Percentiles rank a stretch among this genome's conserved stretches.
phyloP scores from a whole-genome alignment of 2,113 vertebrate species.

The Merops nubicus region DNA sequence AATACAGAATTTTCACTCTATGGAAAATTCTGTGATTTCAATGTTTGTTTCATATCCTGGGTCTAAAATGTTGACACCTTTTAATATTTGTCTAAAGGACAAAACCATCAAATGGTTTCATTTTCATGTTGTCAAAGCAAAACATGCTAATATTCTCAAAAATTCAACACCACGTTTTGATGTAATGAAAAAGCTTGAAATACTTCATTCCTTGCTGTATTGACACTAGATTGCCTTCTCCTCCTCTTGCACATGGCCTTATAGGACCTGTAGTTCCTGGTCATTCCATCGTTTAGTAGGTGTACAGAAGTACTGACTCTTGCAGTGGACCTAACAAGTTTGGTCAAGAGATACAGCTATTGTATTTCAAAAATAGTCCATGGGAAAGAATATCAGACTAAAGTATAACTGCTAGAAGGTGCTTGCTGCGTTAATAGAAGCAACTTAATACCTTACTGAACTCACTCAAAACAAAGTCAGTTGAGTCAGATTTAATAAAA shows the following conservation, averaged over 20 bases:
- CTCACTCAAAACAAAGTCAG: background rate
- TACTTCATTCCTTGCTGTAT: background rate
- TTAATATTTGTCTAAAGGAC: background rate
- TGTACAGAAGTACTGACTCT: background rate
- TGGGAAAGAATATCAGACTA: background rate
- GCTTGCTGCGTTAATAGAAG: background rate
- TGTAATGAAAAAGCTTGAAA: background rate
- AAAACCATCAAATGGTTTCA: background rate
- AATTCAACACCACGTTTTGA: background rate
- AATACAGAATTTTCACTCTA: background rate
- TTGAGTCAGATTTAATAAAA: constrained; percentile 1
- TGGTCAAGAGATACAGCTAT: background rate
- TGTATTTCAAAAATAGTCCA: background rate
- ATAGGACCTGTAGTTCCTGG: background rate
- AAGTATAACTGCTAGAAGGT: background rate
- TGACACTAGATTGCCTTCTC: background rate
- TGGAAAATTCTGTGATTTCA: background rate
- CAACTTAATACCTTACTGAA: background rate
- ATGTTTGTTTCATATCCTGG: background rate
- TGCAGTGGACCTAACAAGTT: background rate
- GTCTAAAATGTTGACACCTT: background rate
- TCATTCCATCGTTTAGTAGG: background rate
- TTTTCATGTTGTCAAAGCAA: background rate
- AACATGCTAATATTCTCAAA: background rate
- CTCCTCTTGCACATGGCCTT: background rate